These are phyloP conservation scores for Atta texana DNA, from an alignment of 1,140 invertebrate genomes.

Conservation along the genomic window DNA sequence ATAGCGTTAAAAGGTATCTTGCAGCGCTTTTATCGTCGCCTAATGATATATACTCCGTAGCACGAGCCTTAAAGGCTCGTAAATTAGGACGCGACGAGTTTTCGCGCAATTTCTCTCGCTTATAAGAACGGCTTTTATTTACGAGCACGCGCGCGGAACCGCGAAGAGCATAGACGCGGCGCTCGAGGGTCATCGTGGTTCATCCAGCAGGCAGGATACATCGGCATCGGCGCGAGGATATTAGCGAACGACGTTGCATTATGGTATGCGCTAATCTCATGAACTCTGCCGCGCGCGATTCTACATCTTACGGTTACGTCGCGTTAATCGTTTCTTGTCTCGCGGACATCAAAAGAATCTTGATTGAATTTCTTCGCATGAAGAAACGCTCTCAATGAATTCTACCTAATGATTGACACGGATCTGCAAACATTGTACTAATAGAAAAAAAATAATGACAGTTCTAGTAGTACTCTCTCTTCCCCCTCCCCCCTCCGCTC, in stretches of 20 bases:
- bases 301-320: slow-evolving; percentile 1
- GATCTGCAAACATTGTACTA: no score
- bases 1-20: slow-evolving; percentile 43
- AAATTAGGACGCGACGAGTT: slow-evolving; percentile 66
- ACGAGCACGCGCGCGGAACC: slow-evolving; percentile 22
- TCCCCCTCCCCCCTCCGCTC: no score
- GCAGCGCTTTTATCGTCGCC: slow-evolving; percentile 31
- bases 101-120: slow-evolving; percentile 35
- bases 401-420: neutral
- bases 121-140: slow-evolving; percentile 33
- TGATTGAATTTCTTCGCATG: neutral
- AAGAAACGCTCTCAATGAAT: neutral
- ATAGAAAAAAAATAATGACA: no score
- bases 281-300: slow-evolving; percentile 4
- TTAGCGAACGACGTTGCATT: slow-evolving; percentile 26
- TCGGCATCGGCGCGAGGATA: slow-evolving; percentile 35
- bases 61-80: slow-evolving; percentile 47
- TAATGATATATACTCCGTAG: slow-evolving; percentile 69
- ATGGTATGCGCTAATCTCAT: slow-evolving; percentile 21
- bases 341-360: slow-evolving; percentile 2
- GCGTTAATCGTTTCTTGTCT: slow-evolving; percentile 19
- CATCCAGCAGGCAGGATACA: slow-evolving; percentile 18
- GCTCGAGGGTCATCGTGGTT: slow-evolving; percentile 51
- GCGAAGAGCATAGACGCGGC: slow-evolving; percentile 3
- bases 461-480: no score